Percentiles rank a stretch among this genome's conserved stretches.
phyloP scores from a whole-genome alignment of 2,797 vertebrate species.

The Falco naumanni region DNA sequence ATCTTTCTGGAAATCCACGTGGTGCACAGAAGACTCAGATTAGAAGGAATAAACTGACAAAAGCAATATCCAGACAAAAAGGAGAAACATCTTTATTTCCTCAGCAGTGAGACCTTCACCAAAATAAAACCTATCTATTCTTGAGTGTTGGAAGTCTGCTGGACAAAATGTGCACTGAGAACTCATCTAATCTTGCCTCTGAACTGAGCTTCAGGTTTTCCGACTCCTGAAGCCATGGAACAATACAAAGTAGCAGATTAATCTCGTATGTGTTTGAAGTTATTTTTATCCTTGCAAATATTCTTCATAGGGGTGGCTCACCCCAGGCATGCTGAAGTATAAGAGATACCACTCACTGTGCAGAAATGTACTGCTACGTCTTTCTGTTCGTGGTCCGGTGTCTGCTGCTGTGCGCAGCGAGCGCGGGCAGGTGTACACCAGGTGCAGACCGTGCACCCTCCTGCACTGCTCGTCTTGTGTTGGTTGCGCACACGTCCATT shows the following conservation, averaged over 20 bases:
- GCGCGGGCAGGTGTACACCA: neutral
- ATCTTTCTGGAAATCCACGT: neutral
- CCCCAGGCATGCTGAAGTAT: neutral
- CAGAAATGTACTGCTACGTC: neutral
- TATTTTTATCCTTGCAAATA: slow-evolving; percentile 49
- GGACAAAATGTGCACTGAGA: neutral
- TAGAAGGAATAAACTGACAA: neutral
- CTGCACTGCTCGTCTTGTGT: neutral
- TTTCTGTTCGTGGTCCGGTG: neutral
- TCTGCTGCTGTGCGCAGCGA: neutral
- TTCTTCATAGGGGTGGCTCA: neutral
- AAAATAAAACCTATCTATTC: slow-evolving; percentile 7
- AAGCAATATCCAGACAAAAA: neutral
- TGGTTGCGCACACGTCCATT: neutral
- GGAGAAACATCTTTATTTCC: neutral
- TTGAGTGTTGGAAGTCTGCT: neutral
- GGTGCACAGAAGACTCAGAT: neutral
- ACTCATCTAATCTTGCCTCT: neutral
- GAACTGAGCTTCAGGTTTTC: neutral
- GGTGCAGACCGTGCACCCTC: neutral
- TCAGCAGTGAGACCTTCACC: neutral
- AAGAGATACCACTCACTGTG: neutral
- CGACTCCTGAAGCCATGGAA: neutral
- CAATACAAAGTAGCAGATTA: slow-evolving; percentile 12
- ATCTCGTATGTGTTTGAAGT: neutral